These are phyloP conservation scores for Frieseomelitta varia DNA, from an alignment of 1,140 invertebrate genomes.

Conservation along the genomic window DNA sequence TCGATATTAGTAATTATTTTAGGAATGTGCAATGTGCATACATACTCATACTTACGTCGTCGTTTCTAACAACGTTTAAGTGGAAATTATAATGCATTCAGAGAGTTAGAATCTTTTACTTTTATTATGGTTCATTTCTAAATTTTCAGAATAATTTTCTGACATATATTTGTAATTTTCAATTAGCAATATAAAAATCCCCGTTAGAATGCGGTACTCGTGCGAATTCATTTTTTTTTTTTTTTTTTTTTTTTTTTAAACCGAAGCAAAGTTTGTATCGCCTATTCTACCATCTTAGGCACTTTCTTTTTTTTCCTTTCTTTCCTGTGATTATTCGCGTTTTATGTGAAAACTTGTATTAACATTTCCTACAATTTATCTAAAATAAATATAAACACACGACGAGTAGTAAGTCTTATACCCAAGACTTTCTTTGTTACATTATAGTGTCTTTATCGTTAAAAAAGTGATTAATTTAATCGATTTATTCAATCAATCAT, in stretches of 20 bases:
- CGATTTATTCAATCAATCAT: background rate
- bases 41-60: background rate
- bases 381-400: no score
- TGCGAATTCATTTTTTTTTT: background rate
- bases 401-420: no score
- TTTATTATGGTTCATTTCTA: background rate
- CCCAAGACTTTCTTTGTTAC: background rate
- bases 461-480: background rate
- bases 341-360: no score
- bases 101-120: no score
- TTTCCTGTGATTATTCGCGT: background rate
- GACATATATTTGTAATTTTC: background rate
- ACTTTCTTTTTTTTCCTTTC: no score
- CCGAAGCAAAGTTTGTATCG: no score
- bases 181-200: background rate
- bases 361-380: no score
- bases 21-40: background rate
- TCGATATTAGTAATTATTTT: background rate
- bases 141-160: background rate
- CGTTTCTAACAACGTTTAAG: no score
- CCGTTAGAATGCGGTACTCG: background rate
- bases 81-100: no score
- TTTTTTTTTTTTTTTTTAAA: no score
- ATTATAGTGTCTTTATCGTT: background rate
- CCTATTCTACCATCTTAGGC: no score